A percentile compares a stretch with the other conserved stretches of the same genome.
Evolutionary conservation across 2,113 vertebrate species (phyloP).

Genomic region (Engystomops pustulosus): DNA sequence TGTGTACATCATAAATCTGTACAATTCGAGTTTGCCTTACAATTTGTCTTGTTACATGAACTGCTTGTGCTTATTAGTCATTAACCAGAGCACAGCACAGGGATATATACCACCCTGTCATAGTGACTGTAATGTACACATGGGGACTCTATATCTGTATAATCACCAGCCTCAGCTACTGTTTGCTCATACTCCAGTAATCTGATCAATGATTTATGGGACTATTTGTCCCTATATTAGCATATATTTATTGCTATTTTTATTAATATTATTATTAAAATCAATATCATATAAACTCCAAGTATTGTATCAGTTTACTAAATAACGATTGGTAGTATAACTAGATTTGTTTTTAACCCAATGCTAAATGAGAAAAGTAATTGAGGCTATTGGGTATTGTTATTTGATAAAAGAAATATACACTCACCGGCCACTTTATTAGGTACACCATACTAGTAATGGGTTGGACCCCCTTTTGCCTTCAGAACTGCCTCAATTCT

Average conservation of each 20-base stretch:
- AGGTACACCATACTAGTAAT: too few relatives aligned
- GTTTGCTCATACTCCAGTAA: constrained; percentile 32
- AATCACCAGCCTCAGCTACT: constrained; percentile 10
- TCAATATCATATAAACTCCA: not conserved
- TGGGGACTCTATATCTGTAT: constrained; percentile 20
- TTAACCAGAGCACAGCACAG: not conserved
- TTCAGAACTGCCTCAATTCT: too few relatives aligned
- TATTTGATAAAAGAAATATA: too few relatives aligned
- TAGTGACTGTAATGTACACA: constrained; percentile 18
- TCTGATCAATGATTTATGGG: constrained; percentile 16
- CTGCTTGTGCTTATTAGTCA: constrained; percentile 17
- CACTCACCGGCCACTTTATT: too few relatives aligned
- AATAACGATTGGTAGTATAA: too few relatives aligned
- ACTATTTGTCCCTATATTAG: not conserved
- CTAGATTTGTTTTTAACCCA: too few relatives aligned
- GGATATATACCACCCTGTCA: not conserved
- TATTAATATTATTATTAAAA: not conserved
- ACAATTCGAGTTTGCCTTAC: constrained; percentile 1
- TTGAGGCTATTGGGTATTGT: too few relatives aligned
- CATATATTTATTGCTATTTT: not conserved
- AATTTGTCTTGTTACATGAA: constrained; percentile 8
- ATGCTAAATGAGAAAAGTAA: too few relatives aligned
- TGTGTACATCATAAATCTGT: not conserved
- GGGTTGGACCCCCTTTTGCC: too few relatives aligned
- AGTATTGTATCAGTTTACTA: too few relatives aligned